Evolutionary conservation across 2,113 vertebrate genomes (phyloP), one percentile per base, ranked within the genome.

Genomic region (Heterochromis multidens): DNA sequence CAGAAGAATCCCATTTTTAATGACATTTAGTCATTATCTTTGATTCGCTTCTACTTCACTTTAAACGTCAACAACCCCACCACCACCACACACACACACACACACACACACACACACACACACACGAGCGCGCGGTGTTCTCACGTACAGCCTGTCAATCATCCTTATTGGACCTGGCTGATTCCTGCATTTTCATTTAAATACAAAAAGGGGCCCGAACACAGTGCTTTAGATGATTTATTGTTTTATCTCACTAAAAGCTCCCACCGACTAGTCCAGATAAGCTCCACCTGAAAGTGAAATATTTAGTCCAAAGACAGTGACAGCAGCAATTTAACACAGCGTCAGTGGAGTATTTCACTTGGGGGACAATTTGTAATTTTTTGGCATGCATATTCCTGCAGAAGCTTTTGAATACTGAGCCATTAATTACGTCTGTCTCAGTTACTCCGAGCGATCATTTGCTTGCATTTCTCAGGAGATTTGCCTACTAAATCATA

Each of bases 401-500:
- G 29, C 60, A 25, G 87, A 84, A 63, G 87, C 72, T 46, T 49
- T 65, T 58, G 84, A 90, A 80, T 59, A 60, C 77, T 79, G 80
- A 13, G 57, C 78, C 87, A 89, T 93, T 87, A 85, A 90, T 91
- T 90, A 83, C 6, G 31, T 58, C 84, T 63, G 84, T 67, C 92
- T 79, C 31, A 5, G 65, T 72, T 80, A 65, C 85, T 72, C 56
- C 14, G 4, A 90, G 63, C 62, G 7, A 90, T 81, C 82, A 54
- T 83, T 82, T 80, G 59, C 87, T 77, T 35, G 56, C 61, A 29
- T 82, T 87, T 85, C 86, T 88, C 56, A 43, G 46, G 57, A 81
- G 84, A 78, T 59, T 76, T 43, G 16, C 74, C 74, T 11, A 25
- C 33, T 81, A 86, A 84, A 91, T 91, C 87, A 86, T 27, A 57